Evolutionary conservation across 1,140 invertebrate genomes (phyloP), one percentile per base, ranked within the genome.

Genomic region (Harpegnathos saltator): DNA sequence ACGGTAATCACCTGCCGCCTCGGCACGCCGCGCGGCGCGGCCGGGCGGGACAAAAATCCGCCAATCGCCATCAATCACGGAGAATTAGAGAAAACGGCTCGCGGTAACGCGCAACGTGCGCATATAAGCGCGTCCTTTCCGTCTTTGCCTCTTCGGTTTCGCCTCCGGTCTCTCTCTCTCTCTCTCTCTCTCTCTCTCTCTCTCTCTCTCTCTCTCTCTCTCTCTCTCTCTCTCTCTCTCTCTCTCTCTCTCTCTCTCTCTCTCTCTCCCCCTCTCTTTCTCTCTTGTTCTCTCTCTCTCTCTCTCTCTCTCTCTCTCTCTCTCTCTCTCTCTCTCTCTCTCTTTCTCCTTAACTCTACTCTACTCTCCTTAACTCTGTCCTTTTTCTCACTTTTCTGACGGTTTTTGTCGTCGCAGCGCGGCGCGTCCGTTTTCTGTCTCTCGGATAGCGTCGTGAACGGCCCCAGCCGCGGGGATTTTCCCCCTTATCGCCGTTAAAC

Each of bases 31-130:
- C 26, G 83, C 87, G 85, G 56, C 58, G 65, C 74, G 52, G 19
- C 61, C 58, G 61, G 61, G 44, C 68, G 22, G 48, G 80, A 85
- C 72, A 91, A 91, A 90, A 91, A 91, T 91, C 81, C 77, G n/a
- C 86, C 88, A 89, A 90, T 90, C 90, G 88, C 90, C 90, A 91
- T 91, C 90, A 91, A 91, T 91, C 90, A 91, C 73, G 71, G 63
- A 83, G 89, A 91, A 91, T 90, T 90, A 90, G 89, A 91, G 90
- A 91, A 89, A 90, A 91, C 88, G 66, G 81, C 44, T 80, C 61
- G 72, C 48, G 71, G 80, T 74, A 82, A 74, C 48, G 63, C 52
- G 63, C 58, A 62, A 38, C 58, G 38, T 48, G 54, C 22, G 38
- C 50, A 59, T 56, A 59, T 72, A 44, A 44, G 17, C 58, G 12